Percentiles rank a stretch among this genome's conserved stretches.
phyloP scores from a whole-genome alignment of 2,113 vertebrate species.

The Corydoras maculifer region DNA sequence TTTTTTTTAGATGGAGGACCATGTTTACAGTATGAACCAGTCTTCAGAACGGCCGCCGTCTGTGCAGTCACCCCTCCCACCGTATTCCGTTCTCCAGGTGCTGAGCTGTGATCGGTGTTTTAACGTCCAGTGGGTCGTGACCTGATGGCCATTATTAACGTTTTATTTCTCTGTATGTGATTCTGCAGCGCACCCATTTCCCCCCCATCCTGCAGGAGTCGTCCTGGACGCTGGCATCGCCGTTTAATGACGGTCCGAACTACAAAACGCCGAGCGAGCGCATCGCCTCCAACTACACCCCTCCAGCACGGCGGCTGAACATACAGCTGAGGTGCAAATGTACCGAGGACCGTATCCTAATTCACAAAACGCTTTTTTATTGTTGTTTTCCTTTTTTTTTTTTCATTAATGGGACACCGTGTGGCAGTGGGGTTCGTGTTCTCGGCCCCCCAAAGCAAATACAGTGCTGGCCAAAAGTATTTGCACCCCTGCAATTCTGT shows the following conservation, averaged over 20 bases:
- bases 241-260: conserved; percentile 74
- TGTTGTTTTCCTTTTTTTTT: too few relatives aligned
- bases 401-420: too few relatives aligned
- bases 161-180: neutral
- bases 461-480: too few relatives aligned
- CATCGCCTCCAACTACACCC: conserved; percentile 82
- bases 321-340: conserved; percentile 54
- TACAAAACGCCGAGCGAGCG: conserved; percentile 72
- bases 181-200: conserved; percentile 49
- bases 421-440: too few relatives aligned
- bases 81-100: neutral
- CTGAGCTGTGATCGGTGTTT: neutral
- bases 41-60: neutral
- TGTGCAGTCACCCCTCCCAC: neutral
- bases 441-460: too few relatives aligned
- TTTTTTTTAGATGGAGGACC: neutral
- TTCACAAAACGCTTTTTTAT: neutral
- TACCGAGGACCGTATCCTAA: neutral
- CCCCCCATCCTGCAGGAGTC: conserved; percentile 75
- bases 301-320: conserved; percentile 63
- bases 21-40: neutral
- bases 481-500: too few relatives aligned
- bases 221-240: conserved; percentile 69
- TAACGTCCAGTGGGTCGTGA: neutral
- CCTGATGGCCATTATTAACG: neutral